These are phyloP conservation scores for Sarcophilus harrisii DNA, from an alignment of 2,797 vertebrate species.

Conservation along the genomic window DNA sequence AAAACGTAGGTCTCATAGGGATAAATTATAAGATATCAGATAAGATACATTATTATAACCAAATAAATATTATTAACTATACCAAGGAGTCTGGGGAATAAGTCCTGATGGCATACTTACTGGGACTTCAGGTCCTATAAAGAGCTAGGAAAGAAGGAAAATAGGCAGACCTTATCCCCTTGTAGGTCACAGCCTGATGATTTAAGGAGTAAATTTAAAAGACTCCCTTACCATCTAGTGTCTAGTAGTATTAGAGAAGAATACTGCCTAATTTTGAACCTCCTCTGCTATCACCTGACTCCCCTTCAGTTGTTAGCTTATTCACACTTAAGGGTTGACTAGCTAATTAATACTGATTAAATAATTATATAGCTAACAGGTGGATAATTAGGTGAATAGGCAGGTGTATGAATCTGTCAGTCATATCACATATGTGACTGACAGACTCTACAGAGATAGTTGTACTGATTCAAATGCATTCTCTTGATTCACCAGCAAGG, in stretches of 20 bases:
- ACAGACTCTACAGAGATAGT: not conserved
- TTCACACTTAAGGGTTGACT: not conserved
- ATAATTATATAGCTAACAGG: not conserved
- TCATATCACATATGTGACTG: not conserved
- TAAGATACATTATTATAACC: not conserved
- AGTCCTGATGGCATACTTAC: not conserved
- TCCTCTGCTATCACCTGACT: not conserved
- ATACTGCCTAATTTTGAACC: not conserved
- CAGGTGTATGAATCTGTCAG: not conserved
- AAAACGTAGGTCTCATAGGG: not conserved
- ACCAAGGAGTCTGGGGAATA: not conserved
- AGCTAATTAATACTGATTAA: not conserved
- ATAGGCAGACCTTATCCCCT: not conserved
- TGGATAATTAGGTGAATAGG: not conserved
- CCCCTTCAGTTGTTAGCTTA: not conserved
- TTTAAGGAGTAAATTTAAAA: not conserved
- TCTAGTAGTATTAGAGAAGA: not conserved
- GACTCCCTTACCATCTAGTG: not conserved
- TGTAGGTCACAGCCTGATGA: not conserved
- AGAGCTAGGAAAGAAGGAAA: not conserved
- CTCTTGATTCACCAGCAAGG: not conserved
- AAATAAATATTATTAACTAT: not conserved
- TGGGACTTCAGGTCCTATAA: not conserved
- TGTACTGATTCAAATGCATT: not conserved
- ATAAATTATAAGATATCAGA: not conserved